Evolutionary conservation across 2,888 invertebrate species (phyloP), one percentile per base, ranked within the genome.

Genomic region (Dromius quadrimaculatus): DNA sequence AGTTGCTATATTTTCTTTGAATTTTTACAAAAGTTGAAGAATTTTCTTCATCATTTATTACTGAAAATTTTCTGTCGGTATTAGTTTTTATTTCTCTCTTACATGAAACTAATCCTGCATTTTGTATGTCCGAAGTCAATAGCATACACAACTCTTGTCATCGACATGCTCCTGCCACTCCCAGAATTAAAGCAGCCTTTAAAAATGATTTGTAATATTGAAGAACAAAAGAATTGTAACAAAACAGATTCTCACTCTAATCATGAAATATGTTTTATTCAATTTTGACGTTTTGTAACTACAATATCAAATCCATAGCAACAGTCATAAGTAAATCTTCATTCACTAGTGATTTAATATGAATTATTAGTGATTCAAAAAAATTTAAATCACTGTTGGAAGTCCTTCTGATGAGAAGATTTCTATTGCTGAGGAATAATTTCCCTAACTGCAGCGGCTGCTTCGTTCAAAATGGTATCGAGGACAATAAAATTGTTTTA

Each of bases 1-100:
- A 15, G 15, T 5, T 8, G 4, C 20, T 45, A 45, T 73, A 75
- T 17, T 70, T 69, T 68, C 72, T 68, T 13, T 19, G 15, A 19
- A 50, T 50, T 50, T 50, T n/a, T 50, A 50, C 20, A 50, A 17
- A 50, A 23, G 17, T 50, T 50, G 20, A 50, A n/a, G 19, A 50
- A 50, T 50, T 50, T 50, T 50, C 50, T 19, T 17, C 50, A n/a
- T 50, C 23, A 20, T 23, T 50, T 20, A 50, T 50, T 50, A 50
- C 50, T n/a, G 22, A 6, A 19, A 50, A 50, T 50, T 50, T 50
- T 50, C 50, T 50, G 20, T 20, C 22, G 13, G 13, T 50, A 5
- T 50, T 50, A 20, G 50, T 20, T 50, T 50, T 45, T 45, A 17
- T 45, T 45, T 45, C 13, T 45, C n/a, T 45, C 15, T 20, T 23